Conservation (phyloP, 2,888 invertebrate genomes). For the Xiphydria camelus region DNA sequence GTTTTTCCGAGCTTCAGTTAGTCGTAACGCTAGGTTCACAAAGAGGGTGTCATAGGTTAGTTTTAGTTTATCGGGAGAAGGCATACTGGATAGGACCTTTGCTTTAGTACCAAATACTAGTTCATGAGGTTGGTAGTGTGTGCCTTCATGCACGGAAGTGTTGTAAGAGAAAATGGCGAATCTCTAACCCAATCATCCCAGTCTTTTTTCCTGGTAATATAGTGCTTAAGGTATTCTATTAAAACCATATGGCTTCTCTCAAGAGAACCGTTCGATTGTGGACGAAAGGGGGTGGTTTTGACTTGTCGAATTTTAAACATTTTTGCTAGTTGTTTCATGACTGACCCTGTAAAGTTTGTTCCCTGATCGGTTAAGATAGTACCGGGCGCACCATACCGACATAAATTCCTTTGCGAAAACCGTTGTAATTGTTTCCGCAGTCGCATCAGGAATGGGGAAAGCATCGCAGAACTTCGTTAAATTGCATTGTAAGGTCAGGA, state of each 20-base stretch:
- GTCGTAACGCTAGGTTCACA: too few relatives aligned
- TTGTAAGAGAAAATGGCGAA: conserved; percentile 9
- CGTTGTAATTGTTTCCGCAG: conserved; percentile 2
- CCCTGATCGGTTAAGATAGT: conserved; percentile 7
- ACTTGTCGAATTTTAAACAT: conserved; percentile 7
- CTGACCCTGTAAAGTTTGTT: conserved; percentile 2
- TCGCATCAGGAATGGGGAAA: conserved; percentile 1
- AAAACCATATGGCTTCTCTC: conserved; percentile 8
- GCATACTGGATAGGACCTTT: too few relatives aligned
- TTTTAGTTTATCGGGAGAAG: too few relatives aligned
- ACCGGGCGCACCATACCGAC: conserved; percentile 7
- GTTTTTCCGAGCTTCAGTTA: conserved; percentile 1
- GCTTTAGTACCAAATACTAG: conserved; percentile 4
- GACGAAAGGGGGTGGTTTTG: conserved; percentile 9
- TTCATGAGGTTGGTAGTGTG: conserved; percentile 6
- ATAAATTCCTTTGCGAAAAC: conserved; percentile 7
- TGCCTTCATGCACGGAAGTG: conserved; percentile 5
- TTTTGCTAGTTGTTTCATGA: conserved; percentile 8
- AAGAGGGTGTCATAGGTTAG: too few relatives aligned
- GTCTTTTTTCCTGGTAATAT: conserved; percentile 3
- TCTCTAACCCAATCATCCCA: conserved; percentile 12
- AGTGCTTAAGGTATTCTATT: conserved; percentile 12
- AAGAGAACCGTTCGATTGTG: conserved; percentile 11
- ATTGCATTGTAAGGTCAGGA: conserved; percentile 2
- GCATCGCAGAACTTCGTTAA: conserved; percentile 2